A percentile compares a stretch with the other conserved stretches of the same genome.
Evolutionary conservation across 2,888 invertebrate species (phyloP).

Genomic region (Leptinotarsa rubiginosa): DNA sequence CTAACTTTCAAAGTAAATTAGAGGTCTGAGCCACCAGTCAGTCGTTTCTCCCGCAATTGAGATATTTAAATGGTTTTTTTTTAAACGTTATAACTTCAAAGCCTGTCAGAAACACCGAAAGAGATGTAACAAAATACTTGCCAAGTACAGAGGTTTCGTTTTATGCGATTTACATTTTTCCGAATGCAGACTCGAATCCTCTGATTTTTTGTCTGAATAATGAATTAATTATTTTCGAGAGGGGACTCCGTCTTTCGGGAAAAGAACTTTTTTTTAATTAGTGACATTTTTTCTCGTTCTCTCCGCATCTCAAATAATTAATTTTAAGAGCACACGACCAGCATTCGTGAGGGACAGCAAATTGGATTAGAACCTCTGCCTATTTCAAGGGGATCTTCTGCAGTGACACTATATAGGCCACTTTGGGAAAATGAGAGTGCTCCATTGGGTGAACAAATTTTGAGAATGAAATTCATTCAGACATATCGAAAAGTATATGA

Average conservation of each 20-base stretch:
- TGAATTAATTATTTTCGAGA: slow-evolving; percentile 25
- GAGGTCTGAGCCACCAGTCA: neutral
- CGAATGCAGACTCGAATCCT: slow-evolving; percentile 3
- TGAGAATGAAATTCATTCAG: too few relatives aligned
- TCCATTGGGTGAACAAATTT: too few relatives aligned
- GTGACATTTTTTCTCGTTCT: neutral
- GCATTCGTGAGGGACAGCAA: neutral
- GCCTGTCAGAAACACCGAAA: slow-evolving; percentile 9
- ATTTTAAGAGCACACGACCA: neutral
- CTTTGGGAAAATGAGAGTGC: too few relatives aligned
- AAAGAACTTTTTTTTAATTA: slow-evolving; percentile 7
- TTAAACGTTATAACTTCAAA: too few relatives aligned
- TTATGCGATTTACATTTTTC: slow-evolving; percentile 5
- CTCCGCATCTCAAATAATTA: neutral
- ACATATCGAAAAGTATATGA: too few relatives aligned
- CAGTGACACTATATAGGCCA: too few relatives aligned
- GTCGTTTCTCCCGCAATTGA: slow-evolving; percentile 6
- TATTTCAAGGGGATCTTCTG: too few relatives aligned
- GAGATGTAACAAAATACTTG: slow-evolving; percentile 9
- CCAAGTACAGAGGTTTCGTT: slow-evolving; percentile 5
- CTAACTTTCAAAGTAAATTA: slow-evolving; percentile 4
- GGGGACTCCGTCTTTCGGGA: neutral
- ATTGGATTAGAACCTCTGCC: neutral
- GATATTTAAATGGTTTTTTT: neutral
- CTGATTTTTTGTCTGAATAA: slow-evolving; percentile 26